Evolutionary conservation across 2,888 invertebrate species (phyloP).

Genomic region (Eucera pruinosa): DNA sequence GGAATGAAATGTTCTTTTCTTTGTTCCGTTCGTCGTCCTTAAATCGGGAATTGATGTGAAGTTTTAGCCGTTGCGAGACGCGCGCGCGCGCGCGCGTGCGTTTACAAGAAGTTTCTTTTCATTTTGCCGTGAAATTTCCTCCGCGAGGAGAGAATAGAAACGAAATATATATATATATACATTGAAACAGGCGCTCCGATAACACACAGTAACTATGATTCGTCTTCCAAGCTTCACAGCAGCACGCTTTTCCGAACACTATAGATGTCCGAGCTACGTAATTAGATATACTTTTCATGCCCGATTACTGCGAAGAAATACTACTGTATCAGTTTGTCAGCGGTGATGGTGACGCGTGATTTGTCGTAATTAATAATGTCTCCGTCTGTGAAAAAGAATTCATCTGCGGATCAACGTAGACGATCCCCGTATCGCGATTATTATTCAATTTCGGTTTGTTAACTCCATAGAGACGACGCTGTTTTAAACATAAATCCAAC

Average conservation of each 20-base stretch:
- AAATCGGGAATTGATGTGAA: conserved; percentile 20
- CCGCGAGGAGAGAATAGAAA: neutral
- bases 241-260: conserved; percentile 50
- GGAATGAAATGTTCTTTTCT: too few species aligned
- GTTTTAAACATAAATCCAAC: too few species aligned
- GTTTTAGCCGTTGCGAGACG: conserved; percentile 7
- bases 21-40: conserved; percentile 8
- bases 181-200: conserved; percentile 8
- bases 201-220: conserved; percentile 50
- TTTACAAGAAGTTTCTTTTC: conserved; percentile 18
- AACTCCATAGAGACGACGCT: too few species aligned
- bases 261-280: conserved; percentile 32
- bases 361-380: conserved; percentile 70
- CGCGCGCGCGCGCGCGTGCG: too few species aligned
- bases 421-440: conserved; percentile 23
- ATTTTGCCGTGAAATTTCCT: conserved; percentile 4
- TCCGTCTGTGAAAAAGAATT: conserved; percentile 75
- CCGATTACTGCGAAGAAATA: conserved; percentile 20
- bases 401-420: conserved; percentile 67
- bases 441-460: conserved; percentile 9
- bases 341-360: conserved; percentile 70
- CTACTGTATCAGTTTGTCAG: conserved; percentile 51
- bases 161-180: too few species aligned
- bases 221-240: conserved; percentile 67
- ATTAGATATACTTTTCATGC: conserved; percentile 22